Evolutionary conservation across 2,113 vertebrate genomes (phyloP).

Genomic region (Uria aalge): DNA sequence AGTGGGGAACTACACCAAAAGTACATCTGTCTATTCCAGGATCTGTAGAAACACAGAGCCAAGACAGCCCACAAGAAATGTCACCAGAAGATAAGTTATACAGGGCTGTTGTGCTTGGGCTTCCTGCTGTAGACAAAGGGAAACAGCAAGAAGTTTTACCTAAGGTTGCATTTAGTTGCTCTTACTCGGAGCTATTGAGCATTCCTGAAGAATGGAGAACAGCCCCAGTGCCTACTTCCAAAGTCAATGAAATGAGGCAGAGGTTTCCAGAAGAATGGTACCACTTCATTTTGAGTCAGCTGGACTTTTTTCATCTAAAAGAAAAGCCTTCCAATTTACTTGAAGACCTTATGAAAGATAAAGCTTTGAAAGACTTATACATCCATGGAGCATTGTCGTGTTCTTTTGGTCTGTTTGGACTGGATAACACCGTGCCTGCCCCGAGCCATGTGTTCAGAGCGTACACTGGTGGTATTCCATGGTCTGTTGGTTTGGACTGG

Average conservation of each 20-base stretch:
- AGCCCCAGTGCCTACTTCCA: slow-evolving; percentile 76
- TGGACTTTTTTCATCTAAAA: slow-evolving; percentile 80
- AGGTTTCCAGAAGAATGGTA: slow-evolving; percentile 95
- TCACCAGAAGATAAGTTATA: slow-evolving; percentile 77
- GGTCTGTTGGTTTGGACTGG: slow-evolving; percentile 91
- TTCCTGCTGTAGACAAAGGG: slow-evolving; percentile 75
- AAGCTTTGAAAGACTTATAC: slow-evolving; percentile 83
- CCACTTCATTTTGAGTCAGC: slow-evolving; percentile 82
- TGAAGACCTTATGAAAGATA: slow-evolving; percentile 85
- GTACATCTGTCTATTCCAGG: slow-evolving; percentile 86
- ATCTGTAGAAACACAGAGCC: slow-evolving; percentile 83
- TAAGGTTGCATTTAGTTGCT: slow-evolving; percentile 82
- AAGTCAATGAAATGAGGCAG: slow-evolving; percentile 80
- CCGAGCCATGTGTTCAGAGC: slow-evolving; percentile 88
- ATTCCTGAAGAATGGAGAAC: slow-evolving; percentile 88
- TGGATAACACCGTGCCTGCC: slow-evolving; percentile 81
- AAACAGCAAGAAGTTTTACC: slow-evolving; percentile 55
- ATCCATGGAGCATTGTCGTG: slow-evolving; percentile 85
- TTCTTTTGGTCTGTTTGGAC: slow-evolving; percentile 84
- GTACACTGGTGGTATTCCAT: slow-evolving; percentile 88
- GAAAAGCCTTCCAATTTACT: slow-evolving; percentile 79
- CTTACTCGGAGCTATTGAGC: slow-evolving; percentile 83
- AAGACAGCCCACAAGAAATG: slow-evolving; percentile 74
- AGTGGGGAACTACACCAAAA: slow-evolving; percentile 46
- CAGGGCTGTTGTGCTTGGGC: slow-evolving; percentile 71